These are phyloP conservation scores for Shinisaurus crocodilurus DNA, from an alignment of 2,113 vertebrate genomes.

Conservation along the genomic window DNA sequence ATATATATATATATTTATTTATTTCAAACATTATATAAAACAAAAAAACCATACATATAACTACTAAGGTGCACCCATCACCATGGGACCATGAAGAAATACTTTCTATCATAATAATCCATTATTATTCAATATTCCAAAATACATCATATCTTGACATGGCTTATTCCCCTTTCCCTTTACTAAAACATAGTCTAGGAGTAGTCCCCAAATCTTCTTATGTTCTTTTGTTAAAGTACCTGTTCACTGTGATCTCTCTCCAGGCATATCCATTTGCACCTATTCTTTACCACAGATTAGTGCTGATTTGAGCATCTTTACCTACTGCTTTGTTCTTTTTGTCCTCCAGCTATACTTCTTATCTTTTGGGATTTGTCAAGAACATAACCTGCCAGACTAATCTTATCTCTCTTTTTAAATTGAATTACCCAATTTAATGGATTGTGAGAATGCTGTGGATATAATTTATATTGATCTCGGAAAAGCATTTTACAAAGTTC, in stretches of 20 bases:
- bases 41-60: no score
- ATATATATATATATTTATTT: no score
- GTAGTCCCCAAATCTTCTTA: no score
- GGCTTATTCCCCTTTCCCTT: no score
- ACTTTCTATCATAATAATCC: no score
- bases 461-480: background rate
- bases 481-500: background rate
- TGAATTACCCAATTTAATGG: background rate
- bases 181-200: no score
- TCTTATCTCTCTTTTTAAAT: background rate
- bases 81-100: no score
- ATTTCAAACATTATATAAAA: no score
- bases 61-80: no score
- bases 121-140: no score
- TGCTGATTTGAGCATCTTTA: background rate
- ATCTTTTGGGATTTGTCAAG: background rate
- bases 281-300: background rate
- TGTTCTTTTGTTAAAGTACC: no score
- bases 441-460: background rate
- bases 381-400: background rate
- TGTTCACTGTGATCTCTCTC: background rate
- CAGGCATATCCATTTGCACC: background rate
- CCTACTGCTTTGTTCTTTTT: background rate
- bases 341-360: background rate
- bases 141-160: no score